Evolutionary conservation across 2,888 invertebrate genomes (phyloP).

Genomic region (Galerucella nymphaeae): DNA sequence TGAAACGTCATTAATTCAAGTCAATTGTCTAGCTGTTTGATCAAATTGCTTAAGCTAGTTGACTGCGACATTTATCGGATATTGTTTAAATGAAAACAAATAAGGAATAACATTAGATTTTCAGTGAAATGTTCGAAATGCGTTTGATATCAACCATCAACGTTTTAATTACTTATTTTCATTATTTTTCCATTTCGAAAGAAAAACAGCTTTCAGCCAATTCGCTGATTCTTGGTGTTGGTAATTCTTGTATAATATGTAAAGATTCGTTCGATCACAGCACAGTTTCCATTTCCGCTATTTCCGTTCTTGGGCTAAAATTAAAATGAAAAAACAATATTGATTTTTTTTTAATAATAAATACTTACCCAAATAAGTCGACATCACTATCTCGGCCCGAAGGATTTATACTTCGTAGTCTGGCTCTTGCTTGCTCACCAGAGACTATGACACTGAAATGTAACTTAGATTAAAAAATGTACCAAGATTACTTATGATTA

Average conservation of each 20-base stretch:
- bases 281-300: constrained; percentile 93
- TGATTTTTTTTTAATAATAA: background rate
- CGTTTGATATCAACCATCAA: background rate
- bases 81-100: background rate
- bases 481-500: background rate
- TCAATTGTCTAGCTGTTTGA: too few species aligned
- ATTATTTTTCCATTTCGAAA: constrained; percentile 2
- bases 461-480: background rate
- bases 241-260: constrained; percentile 33
- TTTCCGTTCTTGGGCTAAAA: constrained; percentile 71
- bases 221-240: constrained; percentile 43
- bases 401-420: constrained; percentile 61
- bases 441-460: constrained; percentile 63
- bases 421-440: constrained; percentile 61
- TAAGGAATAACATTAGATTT: constrained; percentile 3
- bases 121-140: constrained; percentile 1
- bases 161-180: background rate
- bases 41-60: too few species aligned
- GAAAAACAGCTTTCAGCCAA: constrained; percentile 12
- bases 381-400: constrained; percentile 58
- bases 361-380: constrained; percentile 56
- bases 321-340: constrained; percentile 45
- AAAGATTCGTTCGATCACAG: constrained; percentile 72
- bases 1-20: too few species aligned
- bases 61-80: background rate